Conservation (phyloP, 2,797 vertebrate genomes). For the Vipera latastei region DNA sequence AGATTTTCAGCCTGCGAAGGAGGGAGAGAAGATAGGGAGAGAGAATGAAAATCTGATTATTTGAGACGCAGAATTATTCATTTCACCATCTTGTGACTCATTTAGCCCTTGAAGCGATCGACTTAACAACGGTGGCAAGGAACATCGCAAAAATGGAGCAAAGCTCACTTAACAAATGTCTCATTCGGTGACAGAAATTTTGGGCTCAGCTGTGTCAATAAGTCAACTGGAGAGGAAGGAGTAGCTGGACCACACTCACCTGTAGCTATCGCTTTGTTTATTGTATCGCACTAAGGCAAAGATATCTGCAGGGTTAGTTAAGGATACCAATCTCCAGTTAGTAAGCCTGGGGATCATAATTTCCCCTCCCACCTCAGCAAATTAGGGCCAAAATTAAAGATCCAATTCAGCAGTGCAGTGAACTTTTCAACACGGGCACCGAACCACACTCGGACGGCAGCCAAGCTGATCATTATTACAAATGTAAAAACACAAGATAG, state of each 20-base stretch:
- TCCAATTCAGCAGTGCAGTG: neutral
- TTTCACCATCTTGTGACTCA: too few species aligned
- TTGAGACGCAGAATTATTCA: neutral
- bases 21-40: neutral
- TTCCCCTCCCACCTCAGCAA: neutral
- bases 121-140: too few species aligned
- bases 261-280: slow-evolving; percentile 94
- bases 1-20: slow-evolving; percentile 92
- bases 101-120: too few species aligned
- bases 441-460: neutral
- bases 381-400: neutral
- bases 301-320: slow-evolving; percentile 83
- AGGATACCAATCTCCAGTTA: slow-evolving; percentile 59
- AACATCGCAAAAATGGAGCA: too few species aligned
- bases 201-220: too few species aligned
- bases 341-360: neutral
- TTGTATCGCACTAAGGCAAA: slow-evolving; percentile 99
- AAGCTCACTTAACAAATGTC: too few species aligned
- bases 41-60: neutral
- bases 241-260: slow-evolving; percentile 72
- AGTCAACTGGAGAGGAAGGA: neutral
- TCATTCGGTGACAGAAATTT: too few species aligned
- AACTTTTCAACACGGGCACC: neutral
- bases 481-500: neutral
- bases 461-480: neutral